Conservation (phyloP, 2,113 vertebrate genomes). For the Ailuropoda melanoleuca region DNA sequence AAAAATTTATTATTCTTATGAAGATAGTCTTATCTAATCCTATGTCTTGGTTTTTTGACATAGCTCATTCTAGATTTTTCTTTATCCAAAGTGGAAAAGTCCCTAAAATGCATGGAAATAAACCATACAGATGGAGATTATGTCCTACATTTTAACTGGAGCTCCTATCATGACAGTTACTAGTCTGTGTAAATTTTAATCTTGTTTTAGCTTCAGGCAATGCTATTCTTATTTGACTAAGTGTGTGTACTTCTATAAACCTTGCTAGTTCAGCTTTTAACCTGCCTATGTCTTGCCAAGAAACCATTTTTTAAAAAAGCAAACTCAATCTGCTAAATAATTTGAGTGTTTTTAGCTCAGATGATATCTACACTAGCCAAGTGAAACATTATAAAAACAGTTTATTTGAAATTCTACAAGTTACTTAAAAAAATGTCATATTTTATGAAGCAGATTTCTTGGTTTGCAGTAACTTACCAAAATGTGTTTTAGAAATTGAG, state of each 20-base stretch:
- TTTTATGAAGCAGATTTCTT: conserved; percentile 44
- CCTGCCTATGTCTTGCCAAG: conserved; percentile 35
- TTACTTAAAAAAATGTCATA: conserved; percentile 19
- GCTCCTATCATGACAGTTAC: not conserved
- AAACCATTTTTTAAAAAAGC: conserved; percentile 51
- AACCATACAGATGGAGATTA: not conserved
- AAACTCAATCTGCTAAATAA: conserved; percentile 53
- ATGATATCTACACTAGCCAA: conserved; percentile 31
- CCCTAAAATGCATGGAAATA: not conserved
- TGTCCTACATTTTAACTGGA: not conserved
- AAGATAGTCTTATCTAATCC: not conserved
- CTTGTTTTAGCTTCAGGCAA: not conserved
- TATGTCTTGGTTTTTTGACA: not conserved
- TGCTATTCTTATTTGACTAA: conserved; percentile 37
- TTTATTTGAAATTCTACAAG: conserved; percentile 57
- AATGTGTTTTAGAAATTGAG: conserved; percentile 26
- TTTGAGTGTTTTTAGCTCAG: conserved; percentile 52
- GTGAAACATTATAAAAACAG: conserved; percentile 52
- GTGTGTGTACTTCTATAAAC: conserved; percentile 39
- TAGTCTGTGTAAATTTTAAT: conserved; percentile 19
- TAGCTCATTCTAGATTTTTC: conserved; percentile 11
- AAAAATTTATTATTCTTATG: conserved; percentile 14
- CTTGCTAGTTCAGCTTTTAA: conserved; percentile 32
- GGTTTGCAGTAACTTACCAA: conserved; percentile 23
- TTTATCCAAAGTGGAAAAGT: not conserved